Conservation (phyloP, 2,888 invertebrate species). For the Lysandra coridon region DNA sequence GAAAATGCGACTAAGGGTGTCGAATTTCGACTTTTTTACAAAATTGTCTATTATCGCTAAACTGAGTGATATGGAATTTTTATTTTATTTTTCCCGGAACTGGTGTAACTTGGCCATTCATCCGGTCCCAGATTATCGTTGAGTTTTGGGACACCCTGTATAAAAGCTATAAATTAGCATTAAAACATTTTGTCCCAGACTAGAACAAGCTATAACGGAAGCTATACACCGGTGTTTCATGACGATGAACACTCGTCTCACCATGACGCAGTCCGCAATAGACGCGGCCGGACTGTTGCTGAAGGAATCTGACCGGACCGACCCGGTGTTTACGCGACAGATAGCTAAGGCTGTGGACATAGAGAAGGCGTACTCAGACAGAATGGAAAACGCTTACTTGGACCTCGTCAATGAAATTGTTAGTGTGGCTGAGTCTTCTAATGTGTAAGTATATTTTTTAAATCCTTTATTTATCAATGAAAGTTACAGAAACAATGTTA, state of each 20-base stretch:
- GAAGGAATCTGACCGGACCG: conserved; percentile 56
- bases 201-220: conserved; percentile 80
- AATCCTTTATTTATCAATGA: no score
- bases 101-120: no score
- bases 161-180: no score
- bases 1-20: no score
- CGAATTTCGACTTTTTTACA: no score
- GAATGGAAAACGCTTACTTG: conserved; percentile 74
- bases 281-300: conserved; percentile 71
- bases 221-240: conserved; percentile 81
- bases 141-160: no score
- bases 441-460: conserved; percentile 55
- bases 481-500: no score
- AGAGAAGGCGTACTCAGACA: conserved; percentile 65
- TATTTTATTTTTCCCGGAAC: no score
- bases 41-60: no score
- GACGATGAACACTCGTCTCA: conserved; percentile 81
- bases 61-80: no score
- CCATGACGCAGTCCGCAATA: conserved; percentile 76
- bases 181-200: conserved; percentile 50
- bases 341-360: conserved; percentile 54
- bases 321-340: conserved; percentile 50
- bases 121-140: no score
- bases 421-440: conserved; percentile 67
- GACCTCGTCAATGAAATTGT: conserved; percentile 79